A percentile compares a stretch with the other conserved stretches of the same genome.
Evolutionary conservation across 2,113 vertebrate species (phyloP).

Genomic region (Ornithorhynchus anatinus): DNA sequence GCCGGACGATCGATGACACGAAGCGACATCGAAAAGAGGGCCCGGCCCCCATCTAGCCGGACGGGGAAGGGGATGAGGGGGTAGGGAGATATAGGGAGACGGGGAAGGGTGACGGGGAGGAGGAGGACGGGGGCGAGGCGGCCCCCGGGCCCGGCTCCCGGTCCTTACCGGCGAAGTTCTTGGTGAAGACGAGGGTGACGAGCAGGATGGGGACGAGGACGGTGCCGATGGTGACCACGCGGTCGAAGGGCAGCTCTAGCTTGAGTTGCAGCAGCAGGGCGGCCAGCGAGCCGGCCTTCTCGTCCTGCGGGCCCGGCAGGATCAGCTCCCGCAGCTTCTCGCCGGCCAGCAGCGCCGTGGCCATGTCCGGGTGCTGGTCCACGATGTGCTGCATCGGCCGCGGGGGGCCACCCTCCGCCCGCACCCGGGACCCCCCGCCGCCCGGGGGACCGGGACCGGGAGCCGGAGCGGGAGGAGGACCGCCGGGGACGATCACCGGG

Average conservation of each 20-base stretch:
- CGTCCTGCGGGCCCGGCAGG: constrained; percentile 93
- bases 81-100: too few relatives aligned
- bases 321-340: constrained; percentile 99
- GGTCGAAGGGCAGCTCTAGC: constrained; percentile 95
- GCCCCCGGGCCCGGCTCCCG: background rate
- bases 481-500: background rate
- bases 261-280: constrained; percentile 94
- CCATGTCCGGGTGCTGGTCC: constrained; percentile 98
- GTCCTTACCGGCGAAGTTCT: constrained; percentile 96
- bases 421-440: background rate
- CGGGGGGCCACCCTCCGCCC: constrained; percentile 28
- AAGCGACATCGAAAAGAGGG: too few relatives aligned
- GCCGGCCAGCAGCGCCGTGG: constrained; percentile 95
- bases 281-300: constrained; percentile 87
- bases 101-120: too few relatives aligned
- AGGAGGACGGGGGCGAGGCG: too few relatives aligned
- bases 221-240: constrained; percentile 96
- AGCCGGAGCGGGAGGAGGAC: too few relatives aligned
- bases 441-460: background rate
- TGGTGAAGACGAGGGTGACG: constrained; percentile 96
- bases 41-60: too few relatives aligned
- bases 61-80: too few relatives aligned
- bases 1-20: too few relatives aligned
- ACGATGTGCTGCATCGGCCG: constrained; percentile 95
- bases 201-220: constrained; percentile 97